Percentiles rank a stretch among this genome's conserved stretches.
Evolutionary conservation across 1,140 invertebrate species (phyloP).

Genomic region (Magallana gigas): DNA sequence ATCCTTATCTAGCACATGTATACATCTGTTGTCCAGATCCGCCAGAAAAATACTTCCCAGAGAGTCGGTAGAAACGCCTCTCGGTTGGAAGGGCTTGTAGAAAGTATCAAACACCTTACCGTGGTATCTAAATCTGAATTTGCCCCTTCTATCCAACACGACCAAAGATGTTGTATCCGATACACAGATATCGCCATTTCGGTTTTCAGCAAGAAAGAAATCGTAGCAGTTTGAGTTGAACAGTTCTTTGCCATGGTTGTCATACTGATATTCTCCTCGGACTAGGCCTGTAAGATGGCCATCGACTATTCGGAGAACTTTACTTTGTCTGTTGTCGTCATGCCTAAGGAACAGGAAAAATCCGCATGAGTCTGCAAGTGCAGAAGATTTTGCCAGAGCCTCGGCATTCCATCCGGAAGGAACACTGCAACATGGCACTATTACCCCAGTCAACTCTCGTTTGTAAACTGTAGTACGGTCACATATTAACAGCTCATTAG

Average conservation of each 20-base stretch:
- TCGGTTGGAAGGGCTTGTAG: background rate
- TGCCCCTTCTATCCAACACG: background rate
- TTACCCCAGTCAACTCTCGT: background rate
- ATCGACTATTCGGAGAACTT: slow-evolving; percentile 5
- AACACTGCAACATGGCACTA: background rate
- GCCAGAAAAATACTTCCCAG: background rate
- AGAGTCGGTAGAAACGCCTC: background rate
- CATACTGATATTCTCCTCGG: background rate
- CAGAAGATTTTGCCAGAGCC: background rate
- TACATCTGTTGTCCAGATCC: slow-evolving; percentile 9
- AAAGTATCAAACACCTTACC: background rate
- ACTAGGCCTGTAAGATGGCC: background rate
- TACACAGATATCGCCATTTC: slow-evolving; percentile 3
- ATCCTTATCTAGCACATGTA: background rate
- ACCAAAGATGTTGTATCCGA: background rate
- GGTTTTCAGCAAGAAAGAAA: slow-evolving; percentile 3
- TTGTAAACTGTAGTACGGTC: background rate
- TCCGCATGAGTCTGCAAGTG: background rate
- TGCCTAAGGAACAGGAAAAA: background rate
- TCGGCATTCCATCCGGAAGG: background rate
- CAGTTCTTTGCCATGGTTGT: background rate
- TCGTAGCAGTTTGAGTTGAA: background rate
- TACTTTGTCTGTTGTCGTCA: background rate
- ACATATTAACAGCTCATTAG: background rate
- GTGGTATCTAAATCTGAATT: background rate